Conservation (phyloP, 2,888 invertebrate genomes). For the Orthosia incerta region DNA sequence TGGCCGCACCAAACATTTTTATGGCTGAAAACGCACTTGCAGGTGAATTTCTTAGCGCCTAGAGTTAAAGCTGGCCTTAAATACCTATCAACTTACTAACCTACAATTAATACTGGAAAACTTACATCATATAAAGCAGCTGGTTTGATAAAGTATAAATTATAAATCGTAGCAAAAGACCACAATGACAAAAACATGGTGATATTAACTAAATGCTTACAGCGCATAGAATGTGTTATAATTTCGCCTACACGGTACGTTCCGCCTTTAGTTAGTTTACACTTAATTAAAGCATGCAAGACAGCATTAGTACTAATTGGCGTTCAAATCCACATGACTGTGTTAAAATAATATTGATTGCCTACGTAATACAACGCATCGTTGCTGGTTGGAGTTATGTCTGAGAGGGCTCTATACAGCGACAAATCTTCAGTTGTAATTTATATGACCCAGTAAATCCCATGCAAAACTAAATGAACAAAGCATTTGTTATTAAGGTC, state of each 20-base stretch:
- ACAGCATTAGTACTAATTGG: constrained; percentile 60
- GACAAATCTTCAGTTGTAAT: not conserved
- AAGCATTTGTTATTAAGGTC: not conserved
- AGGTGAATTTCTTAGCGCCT: too few species aligned
- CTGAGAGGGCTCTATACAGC: not conserved
- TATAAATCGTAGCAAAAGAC: constrained; percentile 11
- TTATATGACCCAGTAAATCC: not conserved
- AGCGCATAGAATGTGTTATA: constrained; percentile 7
- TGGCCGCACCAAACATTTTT: not conserved
- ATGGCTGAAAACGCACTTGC: not conserved
- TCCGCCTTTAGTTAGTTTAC: constrained; percentile 21
- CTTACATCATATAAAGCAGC: constrained; percentile 37
- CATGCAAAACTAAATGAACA: not conserved
- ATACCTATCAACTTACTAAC: not conserved
- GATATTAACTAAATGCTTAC: constrained; percentile 7
- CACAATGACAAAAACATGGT: constrained; percentile 27
- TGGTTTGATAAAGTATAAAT: constrained; percentile 28
- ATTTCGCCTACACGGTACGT: not conserved
- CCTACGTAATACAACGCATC: not conserved
- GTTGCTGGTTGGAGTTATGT: not conserved
- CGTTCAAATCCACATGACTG: not conserved
- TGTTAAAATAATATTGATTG: constrained; percentile 9
- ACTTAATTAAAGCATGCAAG: constrained; percentile 41
- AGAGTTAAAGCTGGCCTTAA: too few species aligned
- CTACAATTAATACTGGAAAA: not conserved